Evolutionary conservation across 2,888 invertebrate genomes (phyloP), one percentile per base, ranked within the genome.

Genomic region (Ennomos fuscantarius): DNA sequence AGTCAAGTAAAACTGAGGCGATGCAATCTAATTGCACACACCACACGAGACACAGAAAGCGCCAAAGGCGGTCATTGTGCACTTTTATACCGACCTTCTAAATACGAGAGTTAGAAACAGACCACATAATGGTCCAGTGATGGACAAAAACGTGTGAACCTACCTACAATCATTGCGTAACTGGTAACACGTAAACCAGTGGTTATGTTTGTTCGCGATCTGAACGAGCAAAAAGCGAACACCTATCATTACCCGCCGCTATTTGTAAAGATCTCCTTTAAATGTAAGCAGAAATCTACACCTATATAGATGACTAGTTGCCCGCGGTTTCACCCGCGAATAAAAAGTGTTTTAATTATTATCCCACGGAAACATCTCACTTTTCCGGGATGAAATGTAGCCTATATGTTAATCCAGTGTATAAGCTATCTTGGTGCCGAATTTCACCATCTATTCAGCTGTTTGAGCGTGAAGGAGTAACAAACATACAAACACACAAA

Each of bases 91-190:
- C 41, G 41, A 49, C 49, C 59, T 50, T 50, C 45, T 44, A 24
- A 49, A 10, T n/a, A 9, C 36, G 57, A 66, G 57, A 55, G 61
- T 62, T 63, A 62, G 55, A 34, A 53, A 56, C 53, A 53, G 49
- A 52, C 49, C 58, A 52, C 55, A 56, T 64, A 61, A 66, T 64
- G 62, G 57, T 32, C 61, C 61, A 60, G 48, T 55, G 61, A 47
- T 45, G 49, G 48, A 51, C 65, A 67, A 67, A 67, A 67, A 65
- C 67, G 65, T 68, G 67, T 68, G 67, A 68, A 65, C 65, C 31
- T 56, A 42, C 32, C 44, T 57, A 63, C 61, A 55, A 65, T 65
- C 58, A 67, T 68, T 68, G 63, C 65, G 67, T 68, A 68, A 68
- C 55, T 48, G 50, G 60, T 50, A 46, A 57, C 48, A 58, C 52